Conservation (phyloP, 1,140 invertebrate species). For the Dufourea novaeangliae region DNA sequence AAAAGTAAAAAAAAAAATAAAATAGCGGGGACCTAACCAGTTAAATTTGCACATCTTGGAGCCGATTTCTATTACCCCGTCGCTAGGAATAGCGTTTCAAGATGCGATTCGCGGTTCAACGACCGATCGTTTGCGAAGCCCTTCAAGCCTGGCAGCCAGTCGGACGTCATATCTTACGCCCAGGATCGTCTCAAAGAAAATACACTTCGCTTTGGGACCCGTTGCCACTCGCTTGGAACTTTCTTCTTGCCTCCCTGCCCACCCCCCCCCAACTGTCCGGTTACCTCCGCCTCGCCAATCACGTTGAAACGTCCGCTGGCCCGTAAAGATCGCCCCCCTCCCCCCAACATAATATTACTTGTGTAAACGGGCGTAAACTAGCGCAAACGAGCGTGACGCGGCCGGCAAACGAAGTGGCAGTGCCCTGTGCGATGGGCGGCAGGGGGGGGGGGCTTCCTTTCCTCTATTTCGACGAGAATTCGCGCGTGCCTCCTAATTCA, state of each 20-base stretch:
- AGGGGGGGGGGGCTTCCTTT: too few relatives aligned
- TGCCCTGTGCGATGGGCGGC: not conserved
- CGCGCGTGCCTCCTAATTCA: too few relatives aligned
- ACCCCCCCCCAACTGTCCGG: not conserved
- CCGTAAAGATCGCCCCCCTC: constrained; percentile 29
- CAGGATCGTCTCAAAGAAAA: constrained; percentile 35
- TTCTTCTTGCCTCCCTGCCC: not conserved
- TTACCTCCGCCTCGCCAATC: constrained; percentile 3
- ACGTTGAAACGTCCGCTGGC: not conserved
- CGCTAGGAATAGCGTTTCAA: constrained; percentile 10
- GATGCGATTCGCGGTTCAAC: constrained; percentile 46
- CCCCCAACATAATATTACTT: constrained; percentile 41
- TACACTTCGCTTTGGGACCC: constrained; percentile 34
- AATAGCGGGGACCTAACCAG: not conserved
- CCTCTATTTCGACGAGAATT: too few relatives aligned
- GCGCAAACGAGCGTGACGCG: constrained; percentile 53
- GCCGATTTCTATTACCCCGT: not conserved
- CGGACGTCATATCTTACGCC: constrained; percentile 45
- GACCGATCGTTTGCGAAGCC: constrained; percentile 49
- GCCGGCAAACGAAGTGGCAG: constrained; percentile 8
- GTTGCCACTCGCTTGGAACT: not conserved
- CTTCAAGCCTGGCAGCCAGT: constrained; percentile 43
- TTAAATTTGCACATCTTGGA: constrained; percentile 15
- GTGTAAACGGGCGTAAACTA: constrained; percentile 38
- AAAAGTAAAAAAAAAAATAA: too few relatives aligned